Percentiles rank a stretch among this genome's conserved stretches.
Evolutionary conservation across 2,113 vertebrate genomes (phyloP).

Genomic region (Lepisosteus osseus): DNA sequence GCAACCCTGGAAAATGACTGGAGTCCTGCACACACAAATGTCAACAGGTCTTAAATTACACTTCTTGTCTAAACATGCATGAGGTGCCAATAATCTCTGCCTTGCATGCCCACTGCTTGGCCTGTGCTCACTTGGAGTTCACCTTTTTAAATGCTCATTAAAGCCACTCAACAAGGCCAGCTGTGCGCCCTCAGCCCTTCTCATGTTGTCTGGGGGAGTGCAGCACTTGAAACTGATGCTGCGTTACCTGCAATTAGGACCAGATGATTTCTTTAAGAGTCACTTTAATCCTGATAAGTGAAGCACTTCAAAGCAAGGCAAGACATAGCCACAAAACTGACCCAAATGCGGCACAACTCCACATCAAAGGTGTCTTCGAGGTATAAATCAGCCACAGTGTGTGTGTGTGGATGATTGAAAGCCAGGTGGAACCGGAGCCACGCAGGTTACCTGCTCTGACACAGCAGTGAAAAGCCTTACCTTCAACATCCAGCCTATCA

Average conservation of each 20-base stretch:
- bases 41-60: not conserved
- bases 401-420: not conserved
- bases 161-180: not conserved
- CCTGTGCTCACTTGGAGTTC: slow-evolving; percentile 1
- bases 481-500: too few relatives aligned
- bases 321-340: slow-evolving; percentile 18
- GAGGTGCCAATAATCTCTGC: not conserved
- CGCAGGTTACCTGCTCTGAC: not conserved
- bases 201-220: not conserved
- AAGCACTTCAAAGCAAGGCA: slow-evolving; percentile 62
- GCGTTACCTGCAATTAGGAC: slow-evolving; percentile 65
- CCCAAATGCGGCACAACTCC: slow-evolving; percentile 4
- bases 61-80: not conserved
- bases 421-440: not conserved
- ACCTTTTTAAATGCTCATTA: not conserved
- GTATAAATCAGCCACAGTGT: slow-evolving; percentile 14
- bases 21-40: not conserved
- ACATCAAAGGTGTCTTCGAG: slow-evolving; percentile 35
- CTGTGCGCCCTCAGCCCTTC: not conserved
- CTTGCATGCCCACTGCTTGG: not conserved
- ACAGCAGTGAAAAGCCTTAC: not conserved
- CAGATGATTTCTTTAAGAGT: slow-evolving; percentile 55
- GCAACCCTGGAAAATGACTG: not conserved
- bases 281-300: slow-evolving; percentile 65
- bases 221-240: not conserved